Conservation (phyloP, 2,113 vertebrate genomes). For the Muntiacus muntjak region DNA sequence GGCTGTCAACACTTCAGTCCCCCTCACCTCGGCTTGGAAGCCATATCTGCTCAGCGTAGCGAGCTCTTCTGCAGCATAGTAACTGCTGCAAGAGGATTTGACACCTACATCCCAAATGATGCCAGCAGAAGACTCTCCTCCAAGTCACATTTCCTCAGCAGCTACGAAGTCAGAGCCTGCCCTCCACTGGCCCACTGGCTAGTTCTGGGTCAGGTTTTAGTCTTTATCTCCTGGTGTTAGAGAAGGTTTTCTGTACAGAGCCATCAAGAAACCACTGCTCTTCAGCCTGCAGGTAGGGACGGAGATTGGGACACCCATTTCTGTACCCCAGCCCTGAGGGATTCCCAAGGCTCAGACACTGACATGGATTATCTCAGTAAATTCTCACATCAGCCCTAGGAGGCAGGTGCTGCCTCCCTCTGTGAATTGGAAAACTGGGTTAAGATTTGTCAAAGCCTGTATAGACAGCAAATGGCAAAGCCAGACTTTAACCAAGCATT, state of each 20-base stretch:
- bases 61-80: background rate
- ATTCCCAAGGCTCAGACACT: background rate
- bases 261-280: background rate
- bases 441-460: background rate
- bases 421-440: background rate
- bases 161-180: background rate
- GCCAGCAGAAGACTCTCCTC: background rate
- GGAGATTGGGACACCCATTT: background rate
- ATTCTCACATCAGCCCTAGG: background rate
- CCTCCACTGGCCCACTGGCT: background rate
- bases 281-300: background rate
- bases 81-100: background rate
- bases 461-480: background rate
- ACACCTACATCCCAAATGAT: background rate
- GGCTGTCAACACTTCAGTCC: background rate
- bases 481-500: background rate
- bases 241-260: background rate
- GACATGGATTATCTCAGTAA: background rate
- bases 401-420: background rate
- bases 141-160: background rate
- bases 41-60: background rate
- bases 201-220: background rate
- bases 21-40: background rate
- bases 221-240: background rate
- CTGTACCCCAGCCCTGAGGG: background rate